Evolutionary conservation across 64 coral and sea anemone species (phyloP).

Genomic region (Dendronephthya gigantea): DNA sequence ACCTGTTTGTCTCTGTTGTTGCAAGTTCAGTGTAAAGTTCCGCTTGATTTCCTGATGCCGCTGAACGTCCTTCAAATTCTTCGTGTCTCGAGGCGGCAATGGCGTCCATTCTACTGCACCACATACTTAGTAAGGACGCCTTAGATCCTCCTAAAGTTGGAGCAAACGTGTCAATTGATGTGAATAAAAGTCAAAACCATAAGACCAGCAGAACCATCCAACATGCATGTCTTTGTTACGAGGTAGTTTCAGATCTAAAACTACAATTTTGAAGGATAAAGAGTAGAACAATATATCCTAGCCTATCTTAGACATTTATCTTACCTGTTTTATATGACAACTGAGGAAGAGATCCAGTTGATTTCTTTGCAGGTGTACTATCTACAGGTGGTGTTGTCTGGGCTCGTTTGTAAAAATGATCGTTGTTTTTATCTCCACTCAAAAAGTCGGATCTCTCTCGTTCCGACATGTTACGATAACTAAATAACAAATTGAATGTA

Average conservation of each 20-base stretch:
- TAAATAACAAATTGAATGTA: conserved; percentile 16
- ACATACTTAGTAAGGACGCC: conserved; percentile 64
- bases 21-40: conserved; percentile 57
- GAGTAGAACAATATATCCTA: no score
- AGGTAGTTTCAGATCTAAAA: no score
- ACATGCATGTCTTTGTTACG: no score
- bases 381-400: conserved; percentile 31
- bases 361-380: conserved; percentile 55
- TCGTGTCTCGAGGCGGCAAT: conserved; percentile 81
- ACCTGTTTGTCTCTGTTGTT: background rate
- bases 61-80: conserved; percentile 75
- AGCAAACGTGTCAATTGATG: no score
- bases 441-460: conserved; percentile 87
- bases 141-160: conserved; percentile 31
- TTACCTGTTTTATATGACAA: conserved; percentile 5
- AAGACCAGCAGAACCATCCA: no score
- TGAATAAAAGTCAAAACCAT: no score
- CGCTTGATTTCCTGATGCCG: conserved; percentile 57
- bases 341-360: background rate
- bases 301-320: background rate
- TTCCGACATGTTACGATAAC: conserved; percentile 77
- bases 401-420: conserved; percentile 68
- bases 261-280: no score
- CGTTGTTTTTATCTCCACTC: conserved; percentile 90
- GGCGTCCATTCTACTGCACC: conserved; percentile 82